phyloP scores from a whole-genome alignment of 2,888 invertebrate genomes.

The Morpho helenor region DNA sequence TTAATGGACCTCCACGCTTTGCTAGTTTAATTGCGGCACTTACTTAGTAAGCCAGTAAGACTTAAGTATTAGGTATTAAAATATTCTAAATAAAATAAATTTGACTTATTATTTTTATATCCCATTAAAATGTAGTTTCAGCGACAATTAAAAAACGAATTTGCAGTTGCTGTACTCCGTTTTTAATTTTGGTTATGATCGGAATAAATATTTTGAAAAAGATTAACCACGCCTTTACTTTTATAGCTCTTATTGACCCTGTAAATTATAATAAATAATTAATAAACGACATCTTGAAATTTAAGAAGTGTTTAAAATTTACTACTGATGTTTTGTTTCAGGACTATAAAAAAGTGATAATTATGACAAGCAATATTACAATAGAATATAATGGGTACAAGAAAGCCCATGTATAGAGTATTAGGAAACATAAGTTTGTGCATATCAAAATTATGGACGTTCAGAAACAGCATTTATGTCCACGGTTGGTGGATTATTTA shows the following conservation, averaged over 20 bases:
- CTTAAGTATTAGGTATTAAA: no score
- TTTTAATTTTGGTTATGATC: no score
- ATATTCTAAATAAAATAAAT: no score
- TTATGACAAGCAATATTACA: conserved; percentile 74
- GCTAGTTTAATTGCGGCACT: no score
- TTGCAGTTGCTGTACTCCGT: no score
- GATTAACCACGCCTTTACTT: not conserved
- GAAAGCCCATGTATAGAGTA: conserved; percentile 38
- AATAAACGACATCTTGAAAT: not conserved
- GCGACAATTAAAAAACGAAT: no score
- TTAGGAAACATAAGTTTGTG: conserved; percentile 31
- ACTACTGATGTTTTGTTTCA: conserved; percentile 20
- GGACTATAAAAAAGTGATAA: conserved; percentile 50
- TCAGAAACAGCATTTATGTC: conserved; percentile 90
- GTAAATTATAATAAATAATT: not conserved
- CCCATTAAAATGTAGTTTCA: no score
- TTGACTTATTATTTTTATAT: no score
- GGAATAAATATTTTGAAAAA: no score
- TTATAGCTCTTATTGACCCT: not conserved
- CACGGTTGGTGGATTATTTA: conserved; percentile 95
- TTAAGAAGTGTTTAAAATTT: not conserved
- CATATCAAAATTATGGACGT: conserved; percentile 67
- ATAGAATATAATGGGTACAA: conserved; percentile 59
- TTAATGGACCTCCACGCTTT: not conserved
- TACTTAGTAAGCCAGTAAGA: no score